Conservation (phyloP, 2,888 invertebrate species). For the Anorthoa munda region DNA sequence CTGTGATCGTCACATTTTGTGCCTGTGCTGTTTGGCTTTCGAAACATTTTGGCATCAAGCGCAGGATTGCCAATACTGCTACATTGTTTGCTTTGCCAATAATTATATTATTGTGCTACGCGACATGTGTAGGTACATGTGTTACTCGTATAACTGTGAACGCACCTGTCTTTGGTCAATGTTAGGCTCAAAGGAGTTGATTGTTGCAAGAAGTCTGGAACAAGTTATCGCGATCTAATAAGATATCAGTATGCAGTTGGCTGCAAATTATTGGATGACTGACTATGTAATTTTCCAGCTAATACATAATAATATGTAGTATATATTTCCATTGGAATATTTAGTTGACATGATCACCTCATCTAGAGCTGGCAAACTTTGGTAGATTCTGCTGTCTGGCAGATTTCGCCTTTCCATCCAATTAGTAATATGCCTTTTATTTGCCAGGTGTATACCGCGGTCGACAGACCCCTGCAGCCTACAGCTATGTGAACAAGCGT, state of each 20-base stretch:
- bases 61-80: slow-evolving; percentile 29
- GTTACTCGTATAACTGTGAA: not conserved
- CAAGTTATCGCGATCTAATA: too few relatives aligned
- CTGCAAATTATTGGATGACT: too few relatives aligned
- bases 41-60: slow-evolving; percentile 46
- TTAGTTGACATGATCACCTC: not conserved
- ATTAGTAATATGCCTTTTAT: not conserved
- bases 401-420: too few relatives aligned
- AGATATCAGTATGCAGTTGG: too few relatives aligned
- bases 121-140: not conserved
- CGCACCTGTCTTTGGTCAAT: not conserved
- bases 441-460: slow-evolving; percentile 90
- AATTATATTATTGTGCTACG: not conserved
- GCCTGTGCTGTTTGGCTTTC: not conserved
- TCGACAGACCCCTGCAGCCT: slow-evolving; percentile 92
- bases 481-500: slow-evolving; percentile 92
- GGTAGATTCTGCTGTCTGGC: too few relatives aligned
- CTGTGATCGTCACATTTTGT: not conserved
- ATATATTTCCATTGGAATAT: too few relatives aligned
- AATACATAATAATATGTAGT: too few relatives aligned
- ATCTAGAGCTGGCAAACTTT: not conserved
- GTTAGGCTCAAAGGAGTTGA: not conserved
- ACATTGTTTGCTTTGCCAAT: slow-evolving; percentile 43
- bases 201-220: not conserved
- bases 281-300: too few relatives aligned